Conservation (phyloP, 2,797 vertebrate species). For the Falco novaeseelandiae region DNA sequence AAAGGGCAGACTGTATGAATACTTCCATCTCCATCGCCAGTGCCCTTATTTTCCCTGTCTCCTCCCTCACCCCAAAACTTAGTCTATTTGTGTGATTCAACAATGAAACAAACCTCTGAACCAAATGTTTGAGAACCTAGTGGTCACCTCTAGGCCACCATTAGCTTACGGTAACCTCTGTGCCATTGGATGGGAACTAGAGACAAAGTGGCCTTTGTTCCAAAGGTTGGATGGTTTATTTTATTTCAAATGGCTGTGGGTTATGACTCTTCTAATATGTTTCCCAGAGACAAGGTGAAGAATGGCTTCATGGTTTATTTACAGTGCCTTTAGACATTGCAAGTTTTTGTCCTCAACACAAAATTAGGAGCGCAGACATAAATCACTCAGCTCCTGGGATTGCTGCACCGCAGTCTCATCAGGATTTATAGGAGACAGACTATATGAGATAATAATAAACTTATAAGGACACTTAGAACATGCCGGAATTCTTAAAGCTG, state of each 20-base stretch:
- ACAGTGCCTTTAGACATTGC: constrained; percentile 22
- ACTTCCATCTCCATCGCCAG: constrained; percentile 10
- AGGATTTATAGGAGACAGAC: constrained; percentile 15
- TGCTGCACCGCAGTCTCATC: not conserved
- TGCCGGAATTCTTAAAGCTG: not conserved
- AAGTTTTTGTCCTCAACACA: constrained; percentile 21
- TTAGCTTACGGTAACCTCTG: not conserved
- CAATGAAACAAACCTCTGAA: not conserved
- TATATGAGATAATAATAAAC: constrained; percentile 41
- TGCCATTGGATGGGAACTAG: not conserved
- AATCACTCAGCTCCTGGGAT: constrained; percentile 37
- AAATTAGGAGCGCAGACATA: constrained; percentile 14
- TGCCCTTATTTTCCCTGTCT: constrained; percentile 32
- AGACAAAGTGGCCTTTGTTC: constrained; percentile 42
- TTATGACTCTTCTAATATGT: constrained; percentile 16
- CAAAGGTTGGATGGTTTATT: constrained; percentile 19
- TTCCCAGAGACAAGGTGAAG: constrained; percentile 58
- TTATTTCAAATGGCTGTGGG: constrained; percentile 49
- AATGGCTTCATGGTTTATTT: constrained; percentile 47
- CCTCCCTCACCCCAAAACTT: constrained; percentile 12
- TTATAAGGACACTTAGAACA: constrained; percentile 6
- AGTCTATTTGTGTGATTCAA: not conserved
- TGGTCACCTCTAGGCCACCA: not conserved
- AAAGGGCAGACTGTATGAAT: constrained; percentile 36
- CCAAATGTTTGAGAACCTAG: not conserved